Conservation (phyloP, 2,888 invertebrate species). For the Hoplodrina ambigua region DNA sequence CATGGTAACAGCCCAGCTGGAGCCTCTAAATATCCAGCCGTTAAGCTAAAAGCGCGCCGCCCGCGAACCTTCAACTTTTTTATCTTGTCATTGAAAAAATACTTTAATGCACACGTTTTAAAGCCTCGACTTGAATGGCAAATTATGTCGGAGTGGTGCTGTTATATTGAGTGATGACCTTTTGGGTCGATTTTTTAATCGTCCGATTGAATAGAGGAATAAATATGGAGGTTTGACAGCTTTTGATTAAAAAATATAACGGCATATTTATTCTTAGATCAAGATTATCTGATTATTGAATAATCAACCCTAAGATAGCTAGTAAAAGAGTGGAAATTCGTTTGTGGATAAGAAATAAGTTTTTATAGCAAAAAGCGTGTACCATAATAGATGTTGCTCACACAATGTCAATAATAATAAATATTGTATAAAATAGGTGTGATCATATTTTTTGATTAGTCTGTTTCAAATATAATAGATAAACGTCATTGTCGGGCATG, state of each 20-base stretch:
- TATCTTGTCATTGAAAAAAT: too few relatives aligned
- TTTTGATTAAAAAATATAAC: too few relatives aligned
- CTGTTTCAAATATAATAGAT: constrained; percentile 34
- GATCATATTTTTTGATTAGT: constrained; percentile 59
- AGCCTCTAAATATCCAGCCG: too few relatives aligned
- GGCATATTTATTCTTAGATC: not conserved
- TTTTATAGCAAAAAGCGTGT: constrained; percentile 19
- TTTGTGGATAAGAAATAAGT: constrained; percentile 6
- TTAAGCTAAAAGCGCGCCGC: too few relatives aligned
- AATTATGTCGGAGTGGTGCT: too few relatives aligned
- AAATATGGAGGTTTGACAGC: too few relatives aligned
- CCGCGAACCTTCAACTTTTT: too few relatives aligned
- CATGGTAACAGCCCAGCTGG: too few relatives aligned
- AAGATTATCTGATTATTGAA: not conserved
- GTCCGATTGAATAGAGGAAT: not conserved
- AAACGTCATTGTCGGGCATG: not conserved
- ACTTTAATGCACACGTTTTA: too few relatives aligned
- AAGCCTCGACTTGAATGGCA: too few relatives aligned
- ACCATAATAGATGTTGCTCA: constrained; percentile 51
- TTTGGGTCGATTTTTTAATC: not conserved
- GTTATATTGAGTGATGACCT: too few relatives aligned
- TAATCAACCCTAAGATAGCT: not conserved
- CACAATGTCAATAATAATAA: constrained; percentile 33
- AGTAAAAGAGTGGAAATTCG: constrained; percentile 2
- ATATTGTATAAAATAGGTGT: constrained; percentile 48